Evolutionary conservation across 35 echinoderm and acorn worm genomes (phyloP), one percentile per base, ranked within the genome.

Genomic region (Acanthaster planci): DNA sequence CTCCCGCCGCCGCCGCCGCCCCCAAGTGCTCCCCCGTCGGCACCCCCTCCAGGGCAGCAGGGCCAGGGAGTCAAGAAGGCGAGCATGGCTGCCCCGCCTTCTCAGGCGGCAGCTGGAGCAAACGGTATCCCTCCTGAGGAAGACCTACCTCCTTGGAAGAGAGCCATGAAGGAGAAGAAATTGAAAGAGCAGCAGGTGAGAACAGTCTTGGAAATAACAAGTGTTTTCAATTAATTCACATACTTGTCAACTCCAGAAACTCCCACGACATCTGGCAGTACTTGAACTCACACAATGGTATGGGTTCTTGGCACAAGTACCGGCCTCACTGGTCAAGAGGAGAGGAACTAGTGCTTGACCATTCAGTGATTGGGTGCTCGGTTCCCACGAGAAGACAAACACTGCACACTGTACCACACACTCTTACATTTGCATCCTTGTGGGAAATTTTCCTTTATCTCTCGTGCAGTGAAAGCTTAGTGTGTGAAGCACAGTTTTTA

Each of bases 71-170:
- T 86, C 47, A 29, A 40, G 35, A 7, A 55, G 22, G 34, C 21
- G 18, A 36, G 15, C 15, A n/a, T 40, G 19, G 7, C 23, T 16
- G 29, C 56, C 32, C 78, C 87, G 31, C 82, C 82, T 40, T 44
- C 78, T 18, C 23, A 54, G 5, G 27, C 21, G 37, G 15, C 78
- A 5, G 47, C 54, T 16, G 18, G 68, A 21, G 19, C 85, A 17
- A 87, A 79, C 38, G 52, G 85, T 8, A 21, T 59, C 40, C 51
- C 5, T 18, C 30, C 16, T 29, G 52, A 83, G 50, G 87, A 89
- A 34, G 87, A 81, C 8, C 39, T 89, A 50, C 87, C 87, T 34
- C 79, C 87, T 15, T 89, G 87, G 87, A 89, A 89, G 87, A 89
- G 51, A 77, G 87, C 87, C 8, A 84, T 89, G 87, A 81, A 60